A percentile compares a stretch with the other conserved stretches of the same genome.
Conservation (phyloP, 2,888 invertebrate genomes). For the Ornithoptera priamus region DNA sequence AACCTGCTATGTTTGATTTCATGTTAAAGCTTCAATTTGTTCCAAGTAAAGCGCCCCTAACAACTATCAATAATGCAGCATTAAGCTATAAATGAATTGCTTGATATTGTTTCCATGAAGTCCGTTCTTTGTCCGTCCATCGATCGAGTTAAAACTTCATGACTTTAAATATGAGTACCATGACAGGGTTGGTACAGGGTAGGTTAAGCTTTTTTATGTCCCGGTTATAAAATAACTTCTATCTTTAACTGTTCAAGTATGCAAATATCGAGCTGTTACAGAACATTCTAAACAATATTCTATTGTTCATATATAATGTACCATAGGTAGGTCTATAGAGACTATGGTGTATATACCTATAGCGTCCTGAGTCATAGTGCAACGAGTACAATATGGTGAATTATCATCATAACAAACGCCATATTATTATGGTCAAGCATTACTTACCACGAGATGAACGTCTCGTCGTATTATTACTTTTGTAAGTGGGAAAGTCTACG, state of each 20-base stretch:
- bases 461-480: too few species aligned
- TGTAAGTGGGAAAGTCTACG: too few species aligned
- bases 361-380: too few species aligned
- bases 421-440: too few species aligned
- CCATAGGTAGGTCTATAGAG: too few species aligned
- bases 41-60: not conserved
- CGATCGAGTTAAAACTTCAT: constrained; percentile 4
- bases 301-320: not conserved
- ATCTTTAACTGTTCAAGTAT: not conserved
- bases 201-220: too few species aligned
- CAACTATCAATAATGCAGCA: not conserved
- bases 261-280: not conserved
- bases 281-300: not conserved
- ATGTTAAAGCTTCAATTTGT: not conserved
- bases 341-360: too few species aligned
- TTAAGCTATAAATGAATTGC: not conserved
- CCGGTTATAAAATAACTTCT: not conserved
- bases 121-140: not conserved
- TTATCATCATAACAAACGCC: too few species aligned
- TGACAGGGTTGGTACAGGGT: too few species aligned
- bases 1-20: not conserved
- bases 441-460: too few species aligned
- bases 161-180: too few species aligned
- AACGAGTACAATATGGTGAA: too few species aligned
- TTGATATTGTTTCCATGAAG: not conserved